Evolutionary conservation across 2,888 invertebrate species (phyloP).

Genomic region (Linnaemya tessellans): DNA sequence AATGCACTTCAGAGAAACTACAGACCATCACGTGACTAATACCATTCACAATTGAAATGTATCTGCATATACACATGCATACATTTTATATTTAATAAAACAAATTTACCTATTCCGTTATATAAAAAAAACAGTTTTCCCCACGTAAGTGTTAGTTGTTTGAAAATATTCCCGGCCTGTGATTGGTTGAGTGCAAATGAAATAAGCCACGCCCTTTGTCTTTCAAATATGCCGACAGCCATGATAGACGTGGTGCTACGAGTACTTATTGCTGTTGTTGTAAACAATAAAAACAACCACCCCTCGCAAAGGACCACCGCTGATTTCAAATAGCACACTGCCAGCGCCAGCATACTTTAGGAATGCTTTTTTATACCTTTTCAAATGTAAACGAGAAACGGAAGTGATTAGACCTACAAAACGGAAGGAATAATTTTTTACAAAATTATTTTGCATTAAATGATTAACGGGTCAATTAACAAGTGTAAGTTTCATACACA

Average conservation of each 20-base stretch:
- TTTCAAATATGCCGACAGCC: constrained; percentile 67
- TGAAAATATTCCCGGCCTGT: not conserved
- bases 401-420: constrained; percentile 59
- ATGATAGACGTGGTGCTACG: constrained; percentile 47
- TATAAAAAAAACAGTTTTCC: not conserved
- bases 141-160: not conserved
- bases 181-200: constrained; percentile 52
- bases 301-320: constrained; percentile 41
- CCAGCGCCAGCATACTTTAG: constrained; percentile 32
- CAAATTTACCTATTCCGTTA: not conserved
- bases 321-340: constrained; percentile 32
- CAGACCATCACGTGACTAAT: no score
- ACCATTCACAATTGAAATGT: no score
- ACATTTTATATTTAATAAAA: no score
- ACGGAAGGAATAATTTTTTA: constrained; percentile 57
- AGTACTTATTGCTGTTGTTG: constrained; percentile 22
- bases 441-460: not conserved
- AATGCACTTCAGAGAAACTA: no score
- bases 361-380: constrained; percentile 9
- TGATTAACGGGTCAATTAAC: constrained; percentile 40
- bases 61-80: no score
- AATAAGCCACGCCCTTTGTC: constrained; percentile 58
- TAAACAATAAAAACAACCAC: constrained; percentile 32
- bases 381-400: constrained; percentile 58
- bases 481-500: constrained; percentile 49